These are phyloP conservation scores for Parazoanthus darwini DNA, from an alignment of 92 coral and sea anemone genomes.

Conservation along the genomic window DNA sequence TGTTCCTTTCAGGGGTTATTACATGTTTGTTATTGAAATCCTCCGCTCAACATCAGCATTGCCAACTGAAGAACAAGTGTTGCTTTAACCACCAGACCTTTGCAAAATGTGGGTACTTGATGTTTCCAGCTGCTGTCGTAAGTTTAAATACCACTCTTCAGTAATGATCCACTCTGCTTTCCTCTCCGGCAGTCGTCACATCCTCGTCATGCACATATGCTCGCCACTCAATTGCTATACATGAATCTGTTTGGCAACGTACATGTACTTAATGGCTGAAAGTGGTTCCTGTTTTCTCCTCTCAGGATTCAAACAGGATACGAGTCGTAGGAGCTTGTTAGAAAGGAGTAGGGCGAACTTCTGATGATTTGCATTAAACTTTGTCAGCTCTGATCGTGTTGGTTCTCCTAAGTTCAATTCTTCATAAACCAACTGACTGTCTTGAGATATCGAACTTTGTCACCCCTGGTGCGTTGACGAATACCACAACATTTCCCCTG, in stretches of 20 bases:
- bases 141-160: too few relatives aligned
- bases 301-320: constrained; percentile 16
- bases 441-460: neutral
- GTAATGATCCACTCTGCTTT: neutral
- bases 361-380: neutral
- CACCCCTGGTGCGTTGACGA: neutral
- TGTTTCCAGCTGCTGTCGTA: too few relatives aligned
- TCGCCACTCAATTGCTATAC: neutral
- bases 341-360: neutral
- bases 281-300: neutral
- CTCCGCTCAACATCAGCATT: too few relatives aligned
- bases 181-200: neutral
- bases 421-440: neutral
- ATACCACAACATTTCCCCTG: neutral
- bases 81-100: too few relatives aligned
- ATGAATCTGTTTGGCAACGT: neutral
- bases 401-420: neutral
- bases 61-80: too few relatives aligned
- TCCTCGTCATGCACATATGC: neutral
- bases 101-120: too few relatives aligned
- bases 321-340: constrained; percentile 13
- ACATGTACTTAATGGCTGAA: neutral
- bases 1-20: too few relatives aligned
- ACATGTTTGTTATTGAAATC: too few relatives aligned
- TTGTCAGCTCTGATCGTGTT: neutral